A percentile compares a stretch with the other conserved stretches of the same genome.
Conservation (phyloP, 2,113 vertebrate species). For the Chaetura pelagica region DNA sequence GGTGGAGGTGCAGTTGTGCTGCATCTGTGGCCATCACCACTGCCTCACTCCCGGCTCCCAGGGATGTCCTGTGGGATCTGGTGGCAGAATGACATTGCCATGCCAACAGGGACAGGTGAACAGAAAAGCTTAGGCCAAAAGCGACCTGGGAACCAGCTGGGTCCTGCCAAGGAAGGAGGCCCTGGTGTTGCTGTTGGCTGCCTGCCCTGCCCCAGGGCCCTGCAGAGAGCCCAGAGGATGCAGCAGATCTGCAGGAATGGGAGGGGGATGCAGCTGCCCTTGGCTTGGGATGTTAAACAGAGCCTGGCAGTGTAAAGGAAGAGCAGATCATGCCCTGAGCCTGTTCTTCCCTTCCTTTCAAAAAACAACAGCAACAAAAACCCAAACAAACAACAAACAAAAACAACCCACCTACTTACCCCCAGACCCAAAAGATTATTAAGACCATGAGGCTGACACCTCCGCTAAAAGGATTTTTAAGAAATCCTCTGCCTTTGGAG, state of each 20-base stretch:
- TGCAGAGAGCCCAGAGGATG: not conserved
- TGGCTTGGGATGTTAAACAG: not conserved
- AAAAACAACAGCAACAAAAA: no score
- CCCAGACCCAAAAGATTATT: not conserved
- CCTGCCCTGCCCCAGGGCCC: not conserved
- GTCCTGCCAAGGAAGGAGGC: not conserved
- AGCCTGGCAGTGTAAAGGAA: not conserved
- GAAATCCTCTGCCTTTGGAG: not conserved
- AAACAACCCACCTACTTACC: not conserved
- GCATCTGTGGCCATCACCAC: not conserved
- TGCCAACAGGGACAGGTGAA: not conserved
- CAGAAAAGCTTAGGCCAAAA: not conserved
- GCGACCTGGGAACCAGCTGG: not conserved
- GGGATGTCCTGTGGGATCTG: not conserved
- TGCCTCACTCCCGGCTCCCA: rapidly evolving
- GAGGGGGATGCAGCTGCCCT: not conserved
- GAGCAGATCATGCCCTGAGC: not conserved
- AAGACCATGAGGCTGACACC: not conserved
- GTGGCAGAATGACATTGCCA: not conserved
- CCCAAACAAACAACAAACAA: not conserved
- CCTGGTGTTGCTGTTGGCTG: not conserved
- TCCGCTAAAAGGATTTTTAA: not conserved
- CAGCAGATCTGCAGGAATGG: not conserved
- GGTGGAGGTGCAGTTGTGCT: rapidly evolving
- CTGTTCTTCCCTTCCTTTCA: not conserved